Conservation (phyloP, 2,888 invertebrate genomes). For the Phrixothrix hirtus region DNA sequence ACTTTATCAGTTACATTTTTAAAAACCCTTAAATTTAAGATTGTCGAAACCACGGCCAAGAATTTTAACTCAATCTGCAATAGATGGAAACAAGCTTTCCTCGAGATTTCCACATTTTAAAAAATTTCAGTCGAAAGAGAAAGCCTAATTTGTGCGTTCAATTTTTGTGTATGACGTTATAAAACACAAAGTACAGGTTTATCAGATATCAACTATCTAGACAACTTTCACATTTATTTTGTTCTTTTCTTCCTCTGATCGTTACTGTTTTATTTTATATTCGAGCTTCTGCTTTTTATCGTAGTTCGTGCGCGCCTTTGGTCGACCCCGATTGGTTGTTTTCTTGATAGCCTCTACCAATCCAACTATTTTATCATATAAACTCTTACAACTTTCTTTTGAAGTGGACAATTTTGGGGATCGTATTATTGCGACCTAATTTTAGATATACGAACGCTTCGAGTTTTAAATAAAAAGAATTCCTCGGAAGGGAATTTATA, state of each 20-base stretch:
- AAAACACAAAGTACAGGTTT: constrained; percentile 36
- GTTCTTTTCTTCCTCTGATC: constrained; percentile 32
- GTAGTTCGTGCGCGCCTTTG: constrained; percentile 29
- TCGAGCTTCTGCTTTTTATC: constrained; percentile 35
- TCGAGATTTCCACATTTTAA: too few species aligned
- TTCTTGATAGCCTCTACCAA: constrained; percentile 33
- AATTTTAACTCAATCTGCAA: too few species aligned
- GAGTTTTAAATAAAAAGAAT: too few species aligned
- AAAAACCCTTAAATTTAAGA: background rate
- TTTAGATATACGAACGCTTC: constrained; percentile 15
- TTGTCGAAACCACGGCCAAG: background rate
- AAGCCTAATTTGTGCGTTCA: constrained; percentile 24
- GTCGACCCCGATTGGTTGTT: constrained; percentile 34
- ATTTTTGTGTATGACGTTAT: constrained; percentile 33
- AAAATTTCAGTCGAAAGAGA: constrained; percentile 10
- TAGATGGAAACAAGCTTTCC: too few species aligned
- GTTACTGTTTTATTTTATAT: constrained; percentile 37
- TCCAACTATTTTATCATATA: constrained; percentile 33
- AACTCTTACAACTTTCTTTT: constrained; percentile 32
- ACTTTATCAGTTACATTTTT: constrained; percentile 5
- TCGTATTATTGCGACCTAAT: constrained; percentile 23
- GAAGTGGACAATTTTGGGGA: constrained; percentile 26
- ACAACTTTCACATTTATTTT: constrained; percentile 32
- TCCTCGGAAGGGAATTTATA: too few species aligned
- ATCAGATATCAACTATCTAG: constrained; percentile 36